Evolutionary conservation across 2,888 invertebrate genomes (phyloP), one percentile per base, ranked within the genome.

Genomic region (Eilema sororculum): DNA sequence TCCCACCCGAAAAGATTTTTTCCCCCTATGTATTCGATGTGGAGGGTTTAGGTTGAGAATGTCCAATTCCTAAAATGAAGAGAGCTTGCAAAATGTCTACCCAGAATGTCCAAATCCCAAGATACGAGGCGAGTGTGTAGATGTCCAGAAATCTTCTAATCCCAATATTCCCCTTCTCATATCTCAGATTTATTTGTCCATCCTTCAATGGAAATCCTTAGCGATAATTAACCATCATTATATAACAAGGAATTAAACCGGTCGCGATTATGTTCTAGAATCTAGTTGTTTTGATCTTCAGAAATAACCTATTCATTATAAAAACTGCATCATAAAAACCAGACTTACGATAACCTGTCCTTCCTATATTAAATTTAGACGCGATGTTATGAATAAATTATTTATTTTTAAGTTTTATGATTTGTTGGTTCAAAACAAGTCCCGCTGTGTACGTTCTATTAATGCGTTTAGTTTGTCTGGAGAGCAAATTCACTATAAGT

Each of bases 251-350:
- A 52, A 52, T 16, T 20, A 58, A 58, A 28, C 58, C 58, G 58
- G 58, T 58, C 13, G 13, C 58, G 5, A 58, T 16, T 28, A 24
- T 28, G 58, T 58, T 58, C 25, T 25, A 58, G 6, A 24, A 58
- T 58, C 16, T 25, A 58, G 58, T 16, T 58, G 58, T 25, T 58
- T 25, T 58, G 58, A 58, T 16, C 58, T 20, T 58, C 58, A 58
- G 16, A 58, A 58, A 58, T 16, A 25, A 58, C 5, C 16, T 25
- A 58, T 58, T 58, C 25, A 58, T 5, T 5, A 58, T 16, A 58
- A 25, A 28, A 25, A 25, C 58, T 25, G 28, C 58, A 58, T 25
- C 24, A 58, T 25, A 16, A 58, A 25, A 58, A 25, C 16, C 13
- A 12, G 24, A 28, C 16, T 28, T 6, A 20, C 13, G 25, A 25